Base-by-base conservation (phyloP, 2,888 invertebrate species). In the Drosophila barbarae region DNA sequence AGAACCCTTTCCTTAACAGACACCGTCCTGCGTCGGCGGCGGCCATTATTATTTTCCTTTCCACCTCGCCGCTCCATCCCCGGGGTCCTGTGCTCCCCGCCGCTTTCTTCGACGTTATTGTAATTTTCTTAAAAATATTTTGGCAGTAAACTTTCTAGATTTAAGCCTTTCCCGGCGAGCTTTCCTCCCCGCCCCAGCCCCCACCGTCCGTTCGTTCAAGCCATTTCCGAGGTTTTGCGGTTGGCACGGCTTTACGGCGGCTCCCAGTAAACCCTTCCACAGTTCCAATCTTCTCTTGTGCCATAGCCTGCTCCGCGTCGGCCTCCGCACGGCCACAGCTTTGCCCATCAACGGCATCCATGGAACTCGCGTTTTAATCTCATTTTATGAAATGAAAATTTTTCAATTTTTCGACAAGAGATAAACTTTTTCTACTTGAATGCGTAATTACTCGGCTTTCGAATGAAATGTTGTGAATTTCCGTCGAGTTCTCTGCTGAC, bases 351-450 rank as follows among this genome's bases (percentile, higher is more conserved):
- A 44, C 42, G n/a, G 38, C 51, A 28, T 21, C 59, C 59, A 28
- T 38, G 36, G 23, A 50, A 46, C 59, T 71, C 54, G 65, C 65
- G 79, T 69, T 79, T 82, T 83, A 83, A 84, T 84, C 82, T 82
- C 84, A 83, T 84, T 82, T 84, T 84, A 82, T 83, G 84, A 84
- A 83, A 83, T 77, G 82, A 84, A 77, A 79, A 82, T 79, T 81
- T 82, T 84, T 79, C 76, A 84, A 82, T 82, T 84, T 80, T 77
- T 82, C 77, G 76, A 77, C 84, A 74, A 83, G 76, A 82, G 82
- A 82, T 84, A 83, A 84, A 83, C 82, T 83, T 83, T 83, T 83
- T 84, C 84, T 74, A 77, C 82, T 83, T 79, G 79, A 84, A 84
- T 82, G 82, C 84, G 79, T 81, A 77, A 82, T 82, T 84, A 82